These are phyloP conservation scores for Oryzias javanicus DNA, from an alignment of 2,113 vertebrate species.

Conservation along the genomic window DNA sequence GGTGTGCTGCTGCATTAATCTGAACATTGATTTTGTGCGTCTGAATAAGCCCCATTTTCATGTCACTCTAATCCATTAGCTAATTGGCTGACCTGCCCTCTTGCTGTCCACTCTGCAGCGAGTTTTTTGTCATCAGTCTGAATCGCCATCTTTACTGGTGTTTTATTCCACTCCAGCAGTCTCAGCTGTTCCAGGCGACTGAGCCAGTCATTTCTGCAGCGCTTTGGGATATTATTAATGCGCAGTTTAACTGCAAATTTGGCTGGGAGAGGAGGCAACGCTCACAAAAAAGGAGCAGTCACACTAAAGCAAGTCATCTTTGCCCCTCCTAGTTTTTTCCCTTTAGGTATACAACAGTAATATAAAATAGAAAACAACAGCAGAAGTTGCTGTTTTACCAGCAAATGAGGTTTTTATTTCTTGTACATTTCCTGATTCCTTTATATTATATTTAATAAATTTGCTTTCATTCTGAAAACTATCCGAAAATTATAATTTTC, in stretches of 20 bases:
- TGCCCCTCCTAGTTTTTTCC: background rate
- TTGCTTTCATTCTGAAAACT: too few relatives aligned
- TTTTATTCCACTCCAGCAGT: slow-evolving; percentile 31
- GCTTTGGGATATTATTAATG: slow-evolving; percentile 58
- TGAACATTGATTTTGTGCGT: slow-evolving; percentile 21
- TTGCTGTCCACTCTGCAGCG: slow-evolving; percentile 5
- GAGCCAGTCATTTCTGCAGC: slow-evolving; percentile 56
- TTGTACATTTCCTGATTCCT: background rate
- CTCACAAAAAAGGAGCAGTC: slow-evolving; percentile 17
- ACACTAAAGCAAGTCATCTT: slow-evolving; percentile 22
- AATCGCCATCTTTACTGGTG: slow-evolving; percentile 2
- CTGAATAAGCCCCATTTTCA: slow-evolving; percentile 48
- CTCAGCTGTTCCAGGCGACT: slow-evolving; percentile 45
- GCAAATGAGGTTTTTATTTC: background rate
- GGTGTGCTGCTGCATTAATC: slow-evolving; percentile 1
- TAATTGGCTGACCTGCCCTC: slow-evolving; percentile 51
- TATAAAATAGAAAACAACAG: background rate
- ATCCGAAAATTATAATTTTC: too few relatives aligned
- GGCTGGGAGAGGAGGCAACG: background rate
- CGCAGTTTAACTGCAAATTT: slow-evolving; percentile 53
- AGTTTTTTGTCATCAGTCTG: slow-evolving; percentile 8
- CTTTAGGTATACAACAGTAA: background rate
- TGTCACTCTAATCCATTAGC: slow-evolving; percentile 48
- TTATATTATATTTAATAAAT: too few relatives aligned
- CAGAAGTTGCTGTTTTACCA: background rate